Evolutionary conservation across 2,888 invertebrate genomes (phyloP).

Genomic region (Heliconius hortense): DNA sequence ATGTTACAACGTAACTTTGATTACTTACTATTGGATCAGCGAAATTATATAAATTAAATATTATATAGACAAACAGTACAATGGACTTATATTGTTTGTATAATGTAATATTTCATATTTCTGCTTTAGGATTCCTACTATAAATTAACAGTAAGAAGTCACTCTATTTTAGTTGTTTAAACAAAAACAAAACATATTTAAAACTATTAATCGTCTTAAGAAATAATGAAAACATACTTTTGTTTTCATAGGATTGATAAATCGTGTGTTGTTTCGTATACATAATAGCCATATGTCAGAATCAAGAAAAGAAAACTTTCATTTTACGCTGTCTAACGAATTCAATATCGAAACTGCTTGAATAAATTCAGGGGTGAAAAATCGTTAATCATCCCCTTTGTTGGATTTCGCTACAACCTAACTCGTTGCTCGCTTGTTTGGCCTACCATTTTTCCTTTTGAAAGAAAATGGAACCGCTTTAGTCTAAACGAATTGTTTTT

Average conservation of each 20-base stretch:
- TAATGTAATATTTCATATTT: too few species aligned
- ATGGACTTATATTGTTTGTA: too few species aligned
- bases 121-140: too few species aligned
- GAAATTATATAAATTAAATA: too few species aligned
- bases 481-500: slow-evolving; percentile 79
- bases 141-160: not conserved
- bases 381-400: slow-evolving; percentile 82
- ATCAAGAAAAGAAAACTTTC: slow-evolving; percentile 72
- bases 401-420: slow-evolving; percentile 81
- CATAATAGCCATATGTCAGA: slow-evolving; percentile 53
- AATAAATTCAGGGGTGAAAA: slow-evolving; percentile 78
- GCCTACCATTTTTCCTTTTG: slow-evolving; percentile 77
- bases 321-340: slow-evolving; percentile 80
- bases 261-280: slow-evolving; percentile 41
- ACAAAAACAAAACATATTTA: too few species aligned
- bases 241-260: not conserved
- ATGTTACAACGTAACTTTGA: too few species aligned
- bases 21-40: too few species aligned
- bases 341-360: slow-evolving; percentile 81
- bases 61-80: too few species aligned
- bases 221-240: not conserved
- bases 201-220: not conserved
- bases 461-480: slow-evolving; percentile 70
- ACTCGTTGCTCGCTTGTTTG: slow-evolving; percentile 81
- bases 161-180: not conserved